These are phyloP conservation scores for Leptopterna dolabrata DNA, from an alignment of 2,888 invertebrate species.

Conservation along the genomic window DNA sequence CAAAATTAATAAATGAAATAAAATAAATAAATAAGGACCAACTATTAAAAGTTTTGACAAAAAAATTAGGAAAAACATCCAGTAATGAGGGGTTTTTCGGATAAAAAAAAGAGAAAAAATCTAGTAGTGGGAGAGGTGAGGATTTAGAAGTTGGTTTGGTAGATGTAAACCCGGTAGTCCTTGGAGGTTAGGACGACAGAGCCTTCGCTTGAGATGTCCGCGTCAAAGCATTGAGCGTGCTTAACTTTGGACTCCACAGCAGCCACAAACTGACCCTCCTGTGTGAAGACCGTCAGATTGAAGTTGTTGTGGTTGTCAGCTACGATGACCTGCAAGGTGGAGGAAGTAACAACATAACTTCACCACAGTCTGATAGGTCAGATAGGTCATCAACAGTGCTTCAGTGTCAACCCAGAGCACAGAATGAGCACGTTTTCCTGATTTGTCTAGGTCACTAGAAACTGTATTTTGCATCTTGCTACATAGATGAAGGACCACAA, in stretches of 20 bases:
- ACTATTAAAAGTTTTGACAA: constrained; percentile 9
- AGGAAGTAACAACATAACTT: not conserved
- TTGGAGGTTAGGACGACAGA: constrained; percentile 98
- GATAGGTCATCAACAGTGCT: no score
- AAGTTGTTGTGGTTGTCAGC: constrained; percentile 99
- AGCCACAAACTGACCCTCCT: constrained; percentile 95
- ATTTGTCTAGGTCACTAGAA: no score
- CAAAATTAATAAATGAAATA: not conserved
- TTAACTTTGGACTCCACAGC: constrained; percentile 99
- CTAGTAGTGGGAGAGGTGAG: not conserved
- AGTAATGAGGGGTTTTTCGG: not conserved
- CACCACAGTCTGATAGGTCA: no score
- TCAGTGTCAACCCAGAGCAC: no score
- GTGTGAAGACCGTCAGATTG: constrained; percentile 97
- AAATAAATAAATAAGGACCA: not conserved
- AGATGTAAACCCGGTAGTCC: constrained; percentile 98
- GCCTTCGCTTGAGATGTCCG: constrained; percentile 98
- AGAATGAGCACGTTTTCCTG: no score
- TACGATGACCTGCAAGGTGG: constrained; percentile 82
- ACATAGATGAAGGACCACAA: no score
- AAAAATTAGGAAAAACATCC: not conserved
- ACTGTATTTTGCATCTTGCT: no score
- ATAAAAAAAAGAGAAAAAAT: not conserved
- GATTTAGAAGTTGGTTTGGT: constrained; percentile 66
- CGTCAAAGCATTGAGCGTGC: constrained; percentile 99